Evolutionary conservation across 2,113 vertebrate species (phyloP), one percentile per base, ranked within the genome.

Genomic region (Urocitellus parryii): DNA sequence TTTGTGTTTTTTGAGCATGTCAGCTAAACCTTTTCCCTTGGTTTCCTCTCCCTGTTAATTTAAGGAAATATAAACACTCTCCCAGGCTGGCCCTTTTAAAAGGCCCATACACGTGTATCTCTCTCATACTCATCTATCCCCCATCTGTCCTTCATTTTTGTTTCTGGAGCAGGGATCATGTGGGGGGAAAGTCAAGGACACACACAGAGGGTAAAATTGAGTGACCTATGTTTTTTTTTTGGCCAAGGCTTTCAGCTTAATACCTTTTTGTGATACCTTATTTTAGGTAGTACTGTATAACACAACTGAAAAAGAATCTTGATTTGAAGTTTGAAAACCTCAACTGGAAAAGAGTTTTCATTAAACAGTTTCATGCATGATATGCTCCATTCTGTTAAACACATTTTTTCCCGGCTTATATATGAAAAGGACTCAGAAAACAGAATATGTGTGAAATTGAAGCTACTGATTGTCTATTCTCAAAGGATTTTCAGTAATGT

Each of bases 61-160:
- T 91, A 92, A 83, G 42, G 7, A 88, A 77, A 63, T 1, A 53
- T 12, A 72, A 42, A 65, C 84, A 27, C 58, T 37, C 18, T 86
- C 22, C 73, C 5, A 45, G 8, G 29, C 39, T 14, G 32, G 12
- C 29, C 22, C 12, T 53, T 61, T 48, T 90, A 51, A 61, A 93
- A 84, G 2, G 2, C 16, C 13, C 10, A 2, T 53, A 20, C 2
- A 11, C 5, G 14, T 22, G 25, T 14, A 5, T 48, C 4, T 22
- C 2, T 20, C 27, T 90, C n/a, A 82, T 11, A 53, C 0, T 58
- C 8, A 51, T 8, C 27, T 56, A 13, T 68, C 22, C 29, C 61
- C 7, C 27, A 2, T 58, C 1, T 63, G 25, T 27, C 58, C n/a
- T 16, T 51, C 10, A 37, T 63, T 27, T 79, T 79, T 67, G 16